phyloP scores from a whole-genome alignment of 2,888 invertebrate genomes.

The Sinopyrophorus schimmeli region DNA sequence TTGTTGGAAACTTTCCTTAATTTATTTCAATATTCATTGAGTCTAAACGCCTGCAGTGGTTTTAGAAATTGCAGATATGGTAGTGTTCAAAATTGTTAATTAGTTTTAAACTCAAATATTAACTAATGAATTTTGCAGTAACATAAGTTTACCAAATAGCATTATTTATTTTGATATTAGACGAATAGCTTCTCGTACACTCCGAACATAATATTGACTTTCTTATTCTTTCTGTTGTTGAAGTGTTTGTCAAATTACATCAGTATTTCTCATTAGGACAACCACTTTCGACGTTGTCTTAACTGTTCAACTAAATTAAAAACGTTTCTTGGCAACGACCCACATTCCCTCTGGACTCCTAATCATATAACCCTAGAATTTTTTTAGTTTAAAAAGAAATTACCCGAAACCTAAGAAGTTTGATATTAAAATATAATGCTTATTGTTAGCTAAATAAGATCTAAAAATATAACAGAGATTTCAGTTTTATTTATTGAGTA shows the following conservation, averaged over 20 bases:
- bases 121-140: constrained; percentile 1
- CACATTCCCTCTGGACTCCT: not conserved
- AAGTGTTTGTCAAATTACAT: constrained; percentile 10
- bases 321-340: constrained; percentile 3
- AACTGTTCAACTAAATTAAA: constrained; percentile 6
- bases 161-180: too few species aligned
- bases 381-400: too few species aligned
- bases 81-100: not conserved
- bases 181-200: too few species aligned
- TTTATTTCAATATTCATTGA: constrained; percentile 2
- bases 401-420: too few species aligned
- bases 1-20: not conserved
- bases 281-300: constrained; percentile 5
- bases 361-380: too few species aligned
- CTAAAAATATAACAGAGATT: too few species aligned
- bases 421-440: too few species aligned
- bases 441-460: too few species aligned
- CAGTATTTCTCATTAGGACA: constrained; percentile 1
- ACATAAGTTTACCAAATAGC: too few species aligned
- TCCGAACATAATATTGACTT: too few species aligned
- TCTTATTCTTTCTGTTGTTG: too few species aligned
- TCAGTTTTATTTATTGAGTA: too few species aligned
- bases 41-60: not conserved
- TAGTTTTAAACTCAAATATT: constrained; percentile 1
- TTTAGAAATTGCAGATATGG: not conserved